Evolutionary conservation across 2,888 invertebrate genomes (phyloP).

Genomic region (Archaeoteleia sp.): DNA sequence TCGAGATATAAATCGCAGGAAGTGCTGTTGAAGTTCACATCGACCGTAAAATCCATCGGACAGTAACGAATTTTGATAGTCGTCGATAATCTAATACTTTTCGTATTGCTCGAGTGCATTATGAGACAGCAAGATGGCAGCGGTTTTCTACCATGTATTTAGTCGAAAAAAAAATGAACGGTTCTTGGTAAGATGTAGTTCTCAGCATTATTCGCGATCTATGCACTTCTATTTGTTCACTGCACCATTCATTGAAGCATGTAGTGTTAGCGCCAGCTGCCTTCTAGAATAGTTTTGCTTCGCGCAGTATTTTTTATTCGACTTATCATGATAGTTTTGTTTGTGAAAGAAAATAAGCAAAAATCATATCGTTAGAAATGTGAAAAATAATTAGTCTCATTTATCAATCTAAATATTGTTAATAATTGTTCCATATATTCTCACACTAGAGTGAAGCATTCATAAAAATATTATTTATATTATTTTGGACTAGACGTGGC

Average conservation of each 20-base stretch:
- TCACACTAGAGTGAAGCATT: too few relatives aligned
- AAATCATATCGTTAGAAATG: too few relatives aligned
- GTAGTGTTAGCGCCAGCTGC: conserved; percentile 13
- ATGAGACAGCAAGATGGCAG: conserved; percentile 78
- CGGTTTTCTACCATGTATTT: conserved; percentile 67
- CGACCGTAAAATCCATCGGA: conserved; percentile 16
- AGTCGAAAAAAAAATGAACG: conserved; percentile 28
- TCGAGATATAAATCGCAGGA: conserved; percentile 25
- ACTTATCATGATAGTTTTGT: too few relatives aligned
- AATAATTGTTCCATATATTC: too few relatives aligned
- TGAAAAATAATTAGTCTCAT: too few relatives aligned
- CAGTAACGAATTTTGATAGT: conserved; percentile 16
- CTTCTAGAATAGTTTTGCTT: conserved; percentile 49
- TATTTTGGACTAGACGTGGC: too few relatives aligned
- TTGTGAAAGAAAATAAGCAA: too few relatives aligned
- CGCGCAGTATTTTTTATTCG: conserved; percentile 37
- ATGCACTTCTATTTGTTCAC: conserved; percentile 66
- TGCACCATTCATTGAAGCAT: conserved; percentile 60
- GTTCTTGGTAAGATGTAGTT: conserved; percentile 64
- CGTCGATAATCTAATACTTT: conserved; percentile 18
- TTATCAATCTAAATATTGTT: too few relatives aligned
- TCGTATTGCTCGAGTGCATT: conserved; percentile 27
- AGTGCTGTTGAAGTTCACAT: conserved; percentile 23
- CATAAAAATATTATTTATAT: too few relatives aligned
- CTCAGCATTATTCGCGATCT: conserved; percentile 37